phyloP scores from a whole-genome alignment of 92 coral and sea anemone species.

The Parazoanthus swiftii region DNA sequence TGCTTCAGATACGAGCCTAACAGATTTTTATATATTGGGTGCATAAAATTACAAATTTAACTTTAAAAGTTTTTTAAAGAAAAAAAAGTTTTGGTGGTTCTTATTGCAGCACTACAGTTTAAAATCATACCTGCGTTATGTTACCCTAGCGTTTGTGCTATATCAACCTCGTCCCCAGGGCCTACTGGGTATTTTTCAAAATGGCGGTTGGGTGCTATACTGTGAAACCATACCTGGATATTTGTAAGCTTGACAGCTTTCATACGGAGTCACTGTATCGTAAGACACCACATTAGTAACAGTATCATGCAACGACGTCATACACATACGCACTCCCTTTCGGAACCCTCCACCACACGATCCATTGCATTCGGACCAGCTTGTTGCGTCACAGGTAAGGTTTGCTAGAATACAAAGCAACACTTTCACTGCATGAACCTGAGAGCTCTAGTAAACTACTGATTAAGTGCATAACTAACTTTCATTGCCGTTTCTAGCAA shows the following conservation, averaged over 20 bases:
- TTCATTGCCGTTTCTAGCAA: too few relatives aligned
- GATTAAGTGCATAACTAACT: background rate
- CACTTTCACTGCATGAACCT: background rate
- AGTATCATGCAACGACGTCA: background rate
- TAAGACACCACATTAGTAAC: background rate
- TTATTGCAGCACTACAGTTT: too few relatives aligned
- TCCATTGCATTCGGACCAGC: slow-evolving; percentile 11
- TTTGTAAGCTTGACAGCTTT: background rate
- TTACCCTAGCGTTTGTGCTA: too few relatives aligned
- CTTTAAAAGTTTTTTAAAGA: too few relatives aligned
- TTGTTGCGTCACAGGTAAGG: background rate
- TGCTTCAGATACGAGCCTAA: too few relatives aligned
- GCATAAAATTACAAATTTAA: too few relatives aligned
- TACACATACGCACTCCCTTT: background rate
- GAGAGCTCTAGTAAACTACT: background rate
- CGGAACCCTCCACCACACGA: background rate
- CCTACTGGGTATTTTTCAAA: too few relatives aligned
- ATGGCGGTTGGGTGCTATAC: background rate
- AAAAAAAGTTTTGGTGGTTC: too few relatives aligned
- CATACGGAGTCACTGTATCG: background rate
- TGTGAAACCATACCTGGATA: slow-evolving; percentile 6
- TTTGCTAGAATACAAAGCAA: background rate
- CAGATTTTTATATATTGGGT: too few relatives aligned
- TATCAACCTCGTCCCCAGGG: too few relatives aligned
- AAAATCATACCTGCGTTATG: too few relatives aligned